Evolutionary conservation across 2,888 invertebrate species (phyloP).

Genomic region (Pollenia angustigena): DNA sequence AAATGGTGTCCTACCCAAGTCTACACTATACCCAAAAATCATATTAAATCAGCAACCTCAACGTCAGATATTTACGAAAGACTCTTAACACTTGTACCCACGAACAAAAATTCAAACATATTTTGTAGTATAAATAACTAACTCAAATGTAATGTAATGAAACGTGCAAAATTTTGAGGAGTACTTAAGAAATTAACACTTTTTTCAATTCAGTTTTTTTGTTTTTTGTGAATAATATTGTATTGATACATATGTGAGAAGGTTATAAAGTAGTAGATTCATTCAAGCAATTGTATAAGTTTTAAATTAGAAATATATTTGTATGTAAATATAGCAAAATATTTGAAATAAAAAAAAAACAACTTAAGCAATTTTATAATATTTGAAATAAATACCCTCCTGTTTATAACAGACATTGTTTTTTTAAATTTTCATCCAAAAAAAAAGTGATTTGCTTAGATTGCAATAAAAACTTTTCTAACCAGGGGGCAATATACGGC

Average conservation of each 20-base stretch:
- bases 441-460: no score
- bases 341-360: constrained; percentile 11
- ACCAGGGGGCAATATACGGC: no score
- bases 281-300: constrained; percentile 31
- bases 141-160: constrained; percentile 70
- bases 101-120: constrained; percentile 13
- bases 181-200: constrained; percentile 70
- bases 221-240: constrained; percentile 35
- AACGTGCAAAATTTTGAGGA: constrained; percentile 71
- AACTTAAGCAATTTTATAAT: not conserved
- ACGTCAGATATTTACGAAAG: constrained; percentile 51
- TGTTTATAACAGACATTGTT: not conserved
- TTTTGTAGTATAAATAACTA: constrained; percentile 55
- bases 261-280: constrained; percentile 43
- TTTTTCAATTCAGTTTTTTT: constrained; percentile 30
- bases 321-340: constrained; percentile 36
- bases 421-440: not conserved
- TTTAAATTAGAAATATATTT: constrained; percentile 62
- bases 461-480: no score
- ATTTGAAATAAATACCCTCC: not conserved
- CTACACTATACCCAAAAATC: constrained; percentile 23
- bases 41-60: constrained; percentile 27
- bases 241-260: constrained; percentile 56
- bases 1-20: constrained; percentile 64
- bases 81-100: constrained; percentile 1